A percentile compares a stretch with the other conserved stretches of the same genome.
Conservation (phyloP, 2,113 vertebrate species). For the Pongo abelii region DNA sequence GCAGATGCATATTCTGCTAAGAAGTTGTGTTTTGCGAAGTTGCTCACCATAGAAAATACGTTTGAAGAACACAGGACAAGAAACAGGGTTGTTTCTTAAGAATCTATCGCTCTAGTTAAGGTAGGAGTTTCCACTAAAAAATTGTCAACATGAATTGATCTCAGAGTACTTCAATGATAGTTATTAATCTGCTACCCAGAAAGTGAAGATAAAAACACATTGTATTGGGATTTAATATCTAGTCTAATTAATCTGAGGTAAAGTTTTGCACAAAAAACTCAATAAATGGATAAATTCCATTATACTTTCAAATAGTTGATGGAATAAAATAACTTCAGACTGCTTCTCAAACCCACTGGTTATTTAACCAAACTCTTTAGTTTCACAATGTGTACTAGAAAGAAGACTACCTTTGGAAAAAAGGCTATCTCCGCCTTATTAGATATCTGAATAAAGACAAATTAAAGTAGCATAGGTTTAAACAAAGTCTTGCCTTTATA, state of each 20-base stretch:
- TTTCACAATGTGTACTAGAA: background rate
- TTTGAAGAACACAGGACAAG: background rate
- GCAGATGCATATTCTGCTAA: background rate
- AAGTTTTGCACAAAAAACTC: background rate
- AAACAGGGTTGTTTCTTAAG: background rate
- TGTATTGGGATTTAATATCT: constrained; percentile 6
- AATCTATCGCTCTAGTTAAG: background rate
- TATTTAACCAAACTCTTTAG: background rate
- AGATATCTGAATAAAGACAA: constrained; percentile 18
- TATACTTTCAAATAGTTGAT: constrained; percentile 1
- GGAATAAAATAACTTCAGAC: background rate
- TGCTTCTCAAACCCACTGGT: background rate
- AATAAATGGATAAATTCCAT: background rate
- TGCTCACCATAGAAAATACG: background rate
- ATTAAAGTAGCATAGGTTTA: background rate
- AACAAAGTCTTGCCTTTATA: background rate
- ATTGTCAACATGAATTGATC: background rate
- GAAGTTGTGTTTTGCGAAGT: background rate
- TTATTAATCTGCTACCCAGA: background rate
- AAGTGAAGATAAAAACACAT: constrained; percentile 6
- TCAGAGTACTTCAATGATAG: background rate
- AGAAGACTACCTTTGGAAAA: background rate
- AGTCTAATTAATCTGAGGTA: background rate
- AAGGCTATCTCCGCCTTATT: background rate
- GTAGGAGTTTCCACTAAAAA: background rate